A percentile compares a stretch with the other conserved stretches of the same genome.
Evolutionary conservation across 2,888 invertebrate species (phyloP).

Genomic region (Athripsodes cinereus): DNA sequence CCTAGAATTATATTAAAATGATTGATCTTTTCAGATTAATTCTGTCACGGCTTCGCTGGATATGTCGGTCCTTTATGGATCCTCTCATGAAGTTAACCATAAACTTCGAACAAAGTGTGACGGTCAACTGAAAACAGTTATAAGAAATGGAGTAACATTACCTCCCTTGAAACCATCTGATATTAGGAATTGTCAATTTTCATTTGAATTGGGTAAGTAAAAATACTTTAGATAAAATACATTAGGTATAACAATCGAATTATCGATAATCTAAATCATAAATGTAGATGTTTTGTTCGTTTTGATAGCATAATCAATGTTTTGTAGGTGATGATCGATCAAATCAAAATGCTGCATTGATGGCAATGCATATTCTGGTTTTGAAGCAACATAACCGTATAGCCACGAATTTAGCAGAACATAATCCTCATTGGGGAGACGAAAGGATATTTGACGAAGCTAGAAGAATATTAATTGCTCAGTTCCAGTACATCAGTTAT

Average conservation of each 20-base stretch:
- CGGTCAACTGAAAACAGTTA: conserved; percentile 32
- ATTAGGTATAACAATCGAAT: no score
- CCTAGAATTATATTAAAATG: no score
- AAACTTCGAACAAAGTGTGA: conserved; percentile 32
- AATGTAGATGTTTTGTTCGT: no score
- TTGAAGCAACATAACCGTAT: conserved; percentile 48
- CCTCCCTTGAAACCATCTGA: conserved; percentile 31
- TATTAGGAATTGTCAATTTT: conserved; percentile 14
- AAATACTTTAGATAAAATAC: no score
- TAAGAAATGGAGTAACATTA: conserved; percentile 32
- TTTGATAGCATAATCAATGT: no score
- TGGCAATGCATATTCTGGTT: conserved; percentile 43
- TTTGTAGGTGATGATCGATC: conserved; percentile 37
- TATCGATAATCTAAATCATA: no score
- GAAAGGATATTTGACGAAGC: conserved; percentile 46
- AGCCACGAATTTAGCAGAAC: conserved; percentile 35
- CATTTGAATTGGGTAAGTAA: conserved; percentile 21
- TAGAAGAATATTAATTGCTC: conserved; percentile 43
- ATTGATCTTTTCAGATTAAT: conserved; percentile 30
- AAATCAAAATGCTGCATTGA: conserved; percentile 44
- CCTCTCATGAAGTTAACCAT: conserved; percentile 31
- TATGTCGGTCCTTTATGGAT: conserved; percentile 39
- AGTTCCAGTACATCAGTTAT: conserved; percentile 47
- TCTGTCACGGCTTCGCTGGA: conserved; percentile 38
- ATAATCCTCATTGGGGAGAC: conserved; percentile 51